Evolutionary conservation across 2,888 invertebrate species (phyloP).

Genomic region (Hydroisotoma schaefferi): DNA sequence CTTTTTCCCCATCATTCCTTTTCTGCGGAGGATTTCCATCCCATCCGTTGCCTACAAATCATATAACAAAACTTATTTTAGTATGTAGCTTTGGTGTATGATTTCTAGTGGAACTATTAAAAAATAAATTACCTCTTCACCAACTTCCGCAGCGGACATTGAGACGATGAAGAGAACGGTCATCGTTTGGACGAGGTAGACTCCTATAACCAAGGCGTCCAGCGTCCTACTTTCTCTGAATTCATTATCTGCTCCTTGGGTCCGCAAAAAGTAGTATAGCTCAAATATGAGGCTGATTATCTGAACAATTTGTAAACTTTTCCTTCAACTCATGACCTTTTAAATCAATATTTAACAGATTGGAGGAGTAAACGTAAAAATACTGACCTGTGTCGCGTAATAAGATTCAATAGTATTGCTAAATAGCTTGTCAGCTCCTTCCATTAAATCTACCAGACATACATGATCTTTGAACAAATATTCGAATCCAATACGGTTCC

Average conservation of each 20-base stretch:
- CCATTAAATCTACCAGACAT: conserved; percentile 30
- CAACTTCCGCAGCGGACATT: conserved; percentile 21
- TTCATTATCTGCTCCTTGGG: conserved; percentile 7
- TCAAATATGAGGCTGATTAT: conserved; percentile 22
- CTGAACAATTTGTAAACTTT: conserved; percentile 6
- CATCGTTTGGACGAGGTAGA: conserved; percentile 13
- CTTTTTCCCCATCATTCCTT: conserved; percentile 36
- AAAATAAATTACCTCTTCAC: conserved; percentile 26
- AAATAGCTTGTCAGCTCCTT: conserved; percentile 30
- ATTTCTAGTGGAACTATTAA: not conserved
- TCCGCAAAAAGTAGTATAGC: conserved; percentile 19
- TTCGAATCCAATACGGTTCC: conserved; percentile 28
- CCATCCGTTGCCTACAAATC: conserved; percentile 31
- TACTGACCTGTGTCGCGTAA: conserved; percentile 26
- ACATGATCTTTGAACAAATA: conserved; percentile 35
- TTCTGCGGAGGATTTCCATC: conserved; percentile 31
- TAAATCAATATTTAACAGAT: not conserved
- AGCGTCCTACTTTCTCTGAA: conserved; percentile 11
- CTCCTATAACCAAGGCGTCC: conserved; percentile 9
- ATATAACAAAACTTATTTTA: not conserved
- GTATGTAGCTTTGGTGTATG: not conserved
- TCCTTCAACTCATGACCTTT: not conserved
- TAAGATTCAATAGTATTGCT: conserved; percentile 31
- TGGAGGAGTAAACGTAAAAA: not conserved
- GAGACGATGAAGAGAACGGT: conserved; percentile 16